Percentiles rank a stretch among this genome's conserved stretches.
Conservation (phyloP, 2,888 invertebrate genomes). For the Oxystoma pomonae region DNA sequence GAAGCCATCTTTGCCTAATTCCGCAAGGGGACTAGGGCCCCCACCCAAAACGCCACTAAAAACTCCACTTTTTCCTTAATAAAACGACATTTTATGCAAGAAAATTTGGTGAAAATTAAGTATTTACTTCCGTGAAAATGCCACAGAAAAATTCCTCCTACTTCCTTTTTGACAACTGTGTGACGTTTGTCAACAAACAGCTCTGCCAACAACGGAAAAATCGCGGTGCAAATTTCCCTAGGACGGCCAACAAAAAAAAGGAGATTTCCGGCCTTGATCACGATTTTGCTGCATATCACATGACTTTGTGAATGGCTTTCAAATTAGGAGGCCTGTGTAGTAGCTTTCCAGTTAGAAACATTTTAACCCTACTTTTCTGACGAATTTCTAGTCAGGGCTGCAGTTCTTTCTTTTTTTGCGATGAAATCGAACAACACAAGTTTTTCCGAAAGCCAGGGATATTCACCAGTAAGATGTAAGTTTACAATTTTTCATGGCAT, state of each 20-base stretch:
- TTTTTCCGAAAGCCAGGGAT: conserved; percentile 9
- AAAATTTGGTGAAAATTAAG: background rate
- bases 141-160: too few species aligned
- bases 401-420: too few species aligned
- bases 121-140: background rate
- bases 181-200: background rate
- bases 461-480: conserved; percentile 33
- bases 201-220: background rate
- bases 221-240: background rate
- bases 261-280: too few species aligned
- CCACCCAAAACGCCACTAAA: background rate
- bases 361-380: background rate
- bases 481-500: too few species aligned
- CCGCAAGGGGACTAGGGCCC: background rate
- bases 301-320: too few species aligned
- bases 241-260: background rate
- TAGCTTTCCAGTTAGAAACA: background rate
- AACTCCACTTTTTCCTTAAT: background rate
- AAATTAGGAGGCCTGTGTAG: too few species aligned
- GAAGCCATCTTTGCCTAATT: conserved; percentile 67
- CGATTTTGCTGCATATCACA: too few species aligned
- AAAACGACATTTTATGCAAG: background rate
- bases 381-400: too few species aligned
- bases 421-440: background rate
- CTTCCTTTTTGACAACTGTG: background rate